These are phyloP conservation scores for Lycopodina hypogea DNA, from an alignment of 37 sponge, comb jelly and placozoan species.

Conservation along the genomic window DNA sequence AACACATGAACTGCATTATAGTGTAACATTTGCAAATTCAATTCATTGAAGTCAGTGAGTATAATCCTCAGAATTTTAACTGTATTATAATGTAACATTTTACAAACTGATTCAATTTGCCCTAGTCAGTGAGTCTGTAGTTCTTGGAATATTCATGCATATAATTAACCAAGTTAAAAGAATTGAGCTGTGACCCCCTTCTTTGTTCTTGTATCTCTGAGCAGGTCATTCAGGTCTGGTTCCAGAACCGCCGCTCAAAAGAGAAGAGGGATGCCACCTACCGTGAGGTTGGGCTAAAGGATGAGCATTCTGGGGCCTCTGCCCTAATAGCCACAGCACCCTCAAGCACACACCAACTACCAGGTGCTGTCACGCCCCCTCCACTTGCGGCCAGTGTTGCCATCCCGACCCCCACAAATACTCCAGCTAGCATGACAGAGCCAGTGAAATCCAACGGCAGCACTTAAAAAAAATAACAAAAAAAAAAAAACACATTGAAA, in stretches of 20 bases:
- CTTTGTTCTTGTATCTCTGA: neutral
- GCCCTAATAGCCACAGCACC: slow-evolving; percentile 8
- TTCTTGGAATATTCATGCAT: no score
- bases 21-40: no score
- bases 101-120: no score
- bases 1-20: no score
- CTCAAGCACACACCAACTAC: neutral
- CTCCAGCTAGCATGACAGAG: neutral
- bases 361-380: neutral
- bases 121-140: no score
- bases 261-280: slow-evolving; percentile 67
- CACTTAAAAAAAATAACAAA: no score
- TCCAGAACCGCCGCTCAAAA: slow-evolving; percentile 88
- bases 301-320: neutral
- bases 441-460: neutral
- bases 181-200: no score
- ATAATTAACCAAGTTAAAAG: no score
- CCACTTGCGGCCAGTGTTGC: neutral
- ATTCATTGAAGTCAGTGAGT: no score
- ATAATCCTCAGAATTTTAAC: no score
- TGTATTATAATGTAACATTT: no score
- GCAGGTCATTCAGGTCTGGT: slow-evolving; percentile 90
- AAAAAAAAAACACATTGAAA: no score
- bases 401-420: neutral
- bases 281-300: slow-evolving; percentile 16